A percentile compares a stretch with the other conserved stretches of the same genome.
Conservation (phyloP, 2,113 vertebrate species). For the Pelodiscus sinensis region DNA sequence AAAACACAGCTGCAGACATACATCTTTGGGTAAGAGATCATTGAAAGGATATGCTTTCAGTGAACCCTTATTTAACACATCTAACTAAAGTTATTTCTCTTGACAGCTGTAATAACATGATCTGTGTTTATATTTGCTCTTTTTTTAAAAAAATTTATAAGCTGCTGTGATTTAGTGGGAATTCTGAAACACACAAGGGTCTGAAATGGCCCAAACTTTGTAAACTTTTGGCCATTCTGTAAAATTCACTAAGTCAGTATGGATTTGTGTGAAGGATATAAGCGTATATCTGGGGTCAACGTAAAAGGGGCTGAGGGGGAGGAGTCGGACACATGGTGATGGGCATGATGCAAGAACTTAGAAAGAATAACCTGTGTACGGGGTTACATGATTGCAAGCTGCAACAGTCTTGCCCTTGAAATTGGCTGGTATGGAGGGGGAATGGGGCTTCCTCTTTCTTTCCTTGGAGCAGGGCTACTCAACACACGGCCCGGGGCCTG, state of each 20-base stretch:
- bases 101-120: not conserved
- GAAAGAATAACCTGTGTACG: not conserved
- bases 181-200: not conserved
- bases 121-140: accelerated
- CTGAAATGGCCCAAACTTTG: not conserved
- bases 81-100: not conserved
- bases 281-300: accelerated
- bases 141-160: not conserved
- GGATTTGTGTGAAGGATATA: not conserved
- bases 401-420: not conserved
- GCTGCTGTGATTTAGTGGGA: not conserved
- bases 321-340: not conserved
- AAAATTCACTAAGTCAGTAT: not conserved
- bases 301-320: no score
- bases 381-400: not conserved
- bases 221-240: not conserved
- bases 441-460: not conserved
- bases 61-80: not conserved
- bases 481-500: no score
- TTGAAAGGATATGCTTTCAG: not conserved
- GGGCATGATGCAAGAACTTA: not conserved
- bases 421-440: not conserved
- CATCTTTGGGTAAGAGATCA: not conserved
- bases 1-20: not conserved
- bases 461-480: not conserved